These are phyloP conservation scores for Erpobdella octoculata DNA, from an alignment of 2,888 invertebrate species.

Conservation along the genomic window DNA sequence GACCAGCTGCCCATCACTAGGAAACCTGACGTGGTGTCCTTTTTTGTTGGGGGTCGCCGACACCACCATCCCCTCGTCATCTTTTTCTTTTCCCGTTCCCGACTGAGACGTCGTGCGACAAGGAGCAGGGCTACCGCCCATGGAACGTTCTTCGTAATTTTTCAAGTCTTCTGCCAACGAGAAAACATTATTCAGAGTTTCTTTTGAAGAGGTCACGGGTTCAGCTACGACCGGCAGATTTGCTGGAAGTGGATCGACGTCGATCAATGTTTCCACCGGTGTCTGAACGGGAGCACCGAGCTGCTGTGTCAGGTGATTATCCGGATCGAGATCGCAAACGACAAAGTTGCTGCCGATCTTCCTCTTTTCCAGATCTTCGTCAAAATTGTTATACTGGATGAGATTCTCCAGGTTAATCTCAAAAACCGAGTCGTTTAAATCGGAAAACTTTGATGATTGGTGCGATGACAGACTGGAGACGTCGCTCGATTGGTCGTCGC, in stretches of 20 bases:
- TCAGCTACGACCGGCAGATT: neutral
- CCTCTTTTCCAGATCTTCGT: constrained; percentile 11
- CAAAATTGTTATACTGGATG: constrained; percentile 8
- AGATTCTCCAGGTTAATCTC: constrained; percentile 19
- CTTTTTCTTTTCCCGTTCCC: too few relatives aligned
- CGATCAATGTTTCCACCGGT: too few relatives aligned
- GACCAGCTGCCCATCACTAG: constrained; percentile 13
- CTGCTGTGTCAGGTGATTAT: neutral
- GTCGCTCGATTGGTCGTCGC: neutral
- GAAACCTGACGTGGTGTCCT: constrained; percentile 13
- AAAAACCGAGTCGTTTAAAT: constrained; percentile 8
- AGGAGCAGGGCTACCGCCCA: too few relatives aligned
- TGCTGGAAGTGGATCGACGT: neutral
- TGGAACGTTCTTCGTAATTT: neutral
- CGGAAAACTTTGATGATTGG: neutral
- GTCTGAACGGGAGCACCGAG: neutral
- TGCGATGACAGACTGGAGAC: neutral
- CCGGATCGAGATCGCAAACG: constrained; percentile 10
- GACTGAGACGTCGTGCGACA: too few relatives aligned
- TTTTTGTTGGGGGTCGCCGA: constrained; percentile 6
- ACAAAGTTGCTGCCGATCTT: neutral
- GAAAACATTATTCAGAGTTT: too few relatives aligned
- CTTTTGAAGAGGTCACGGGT: neutral
- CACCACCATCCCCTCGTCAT: neutral
- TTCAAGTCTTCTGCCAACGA: neutral